phyloP scores from a whole-genome alignment of 2,797 vertebrate genomes.

The Gambelia wislizenii region DNA sequence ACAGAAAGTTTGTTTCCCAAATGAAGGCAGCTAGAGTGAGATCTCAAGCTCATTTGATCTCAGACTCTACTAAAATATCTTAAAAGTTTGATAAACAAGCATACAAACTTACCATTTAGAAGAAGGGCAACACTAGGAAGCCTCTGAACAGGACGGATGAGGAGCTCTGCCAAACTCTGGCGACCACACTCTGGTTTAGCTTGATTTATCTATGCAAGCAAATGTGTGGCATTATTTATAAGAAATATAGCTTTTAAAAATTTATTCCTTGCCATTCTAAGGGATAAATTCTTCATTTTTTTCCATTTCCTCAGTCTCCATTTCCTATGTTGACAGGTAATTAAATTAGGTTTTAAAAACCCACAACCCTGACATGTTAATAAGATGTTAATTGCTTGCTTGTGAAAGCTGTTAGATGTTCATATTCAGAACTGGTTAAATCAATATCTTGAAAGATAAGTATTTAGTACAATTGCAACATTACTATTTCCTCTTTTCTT shows the following conservation, averaged over 20 bases:
- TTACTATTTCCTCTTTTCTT: neutral
- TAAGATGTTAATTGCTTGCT: neutral
- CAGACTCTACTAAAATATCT: neutral
- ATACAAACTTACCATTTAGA: conserved; percentile 87
- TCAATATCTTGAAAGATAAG: neutral
- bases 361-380: neutral
- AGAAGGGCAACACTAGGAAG: conserved; percentile 95
- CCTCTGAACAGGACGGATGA: conserved; percentile 97
- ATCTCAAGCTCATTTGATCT: neutral
- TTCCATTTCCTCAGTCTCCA: neutral
- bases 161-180: conserved; percentile 93
- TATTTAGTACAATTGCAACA: neutral
- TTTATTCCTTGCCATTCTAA: neutral
- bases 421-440: neutral
- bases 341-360: neutral
- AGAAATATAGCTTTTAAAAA: neutral
- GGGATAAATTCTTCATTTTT: neutral
- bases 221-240: neutral
- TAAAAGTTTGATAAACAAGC: neutral
- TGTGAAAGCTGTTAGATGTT: neutral
- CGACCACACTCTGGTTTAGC: conserved; percentile 96
- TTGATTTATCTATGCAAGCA: conserved; percentile 91
- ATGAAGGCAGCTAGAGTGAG: neutral
- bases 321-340: neutral
- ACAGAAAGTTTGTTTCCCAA: neutral